Conservation (phyloP, 2,113 vertebrate species). For the Nothoprocta perdicaria region DNA sequence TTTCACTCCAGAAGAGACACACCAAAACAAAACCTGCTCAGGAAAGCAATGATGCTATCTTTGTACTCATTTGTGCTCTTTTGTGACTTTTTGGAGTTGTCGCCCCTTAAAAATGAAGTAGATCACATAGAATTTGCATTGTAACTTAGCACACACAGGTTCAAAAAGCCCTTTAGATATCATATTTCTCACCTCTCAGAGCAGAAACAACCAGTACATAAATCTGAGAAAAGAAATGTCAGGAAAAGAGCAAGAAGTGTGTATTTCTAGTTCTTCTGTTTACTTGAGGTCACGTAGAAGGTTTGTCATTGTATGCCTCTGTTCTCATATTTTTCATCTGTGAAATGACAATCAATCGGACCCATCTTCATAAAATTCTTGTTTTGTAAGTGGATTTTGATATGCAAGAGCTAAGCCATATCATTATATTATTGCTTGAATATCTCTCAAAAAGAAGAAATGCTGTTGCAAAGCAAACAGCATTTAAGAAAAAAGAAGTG, state of each 20-base stretch:
- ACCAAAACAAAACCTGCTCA: neutral
- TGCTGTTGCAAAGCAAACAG: neutral
- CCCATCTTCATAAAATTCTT: neutral
- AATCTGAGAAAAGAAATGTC: neutral
- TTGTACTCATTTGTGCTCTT: neutral
- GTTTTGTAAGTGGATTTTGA: accelerated
- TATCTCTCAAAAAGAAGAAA: neutral
- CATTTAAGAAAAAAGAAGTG: neutral
- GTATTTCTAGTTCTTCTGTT: neutral
- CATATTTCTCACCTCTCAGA: neutral
- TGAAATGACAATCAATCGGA: neutral
- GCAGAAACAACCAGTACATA: neutral
- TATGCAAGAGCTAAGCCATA: neutral
- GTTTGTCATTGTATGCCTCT: neutral
- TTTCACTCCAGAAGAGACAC: conserved; percentile 20
- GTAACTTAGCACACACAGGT: neutral
- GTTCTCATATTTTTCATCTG: neutral
- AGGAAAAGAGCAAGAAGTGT: neutral
- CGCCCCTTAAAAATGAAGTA: conserved; percentile 1
- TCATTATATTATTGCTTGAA: neutral
- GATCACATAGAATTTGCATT: neutral
- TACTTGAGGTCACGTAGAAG: neutral
- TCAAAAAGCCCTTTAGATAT: neutral
- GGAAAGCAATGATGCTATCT: neutral
- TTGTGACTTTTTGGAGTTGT: neutral